Evolutionary conservation across 2,113 vertebrate genomes (phyloP), one percentile per base, ranked within the genome.

Genomic region (Alethe castanea): DNA sequence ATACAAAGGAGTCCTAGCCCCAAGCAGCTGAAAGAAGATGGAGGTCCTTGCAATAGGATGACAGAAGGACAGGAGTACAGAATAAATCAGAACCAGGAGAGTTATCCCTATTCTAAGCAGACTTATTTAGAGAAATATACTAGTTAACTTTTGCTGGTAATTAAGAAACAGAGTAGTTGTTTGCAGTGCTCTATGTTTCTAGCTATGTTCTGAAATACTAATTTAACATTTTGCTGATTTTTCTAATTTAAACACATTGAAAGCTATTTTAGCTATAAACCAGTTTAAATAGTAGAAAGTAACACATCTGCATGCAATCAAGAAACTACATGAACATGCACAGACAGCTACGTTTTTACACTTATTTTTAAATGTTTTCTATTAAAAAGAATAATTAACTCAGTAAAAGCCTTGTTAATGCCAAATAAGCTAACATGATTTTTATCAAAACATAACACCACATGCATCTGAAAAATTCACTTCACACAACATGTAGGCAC

Each of bases 381-480:
- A 61, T 25, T 67, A 31, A 90, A 84, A 76, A 54, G n/a, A 90
- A 35, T 36, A 83, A 88, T 72, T 90, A 59, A 90, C 59, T 70
- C 74, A 91, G 87, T 48, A 61, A 60, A 81, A 93, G 28, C 25
- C 13, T 89, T 22, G 17, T 91, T 95, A 70, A 85, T 59, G 53
- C 81, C 54, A 94, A 91, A 91, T 81, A 91, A 94, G 73, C 35
- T 38, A 95, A 92, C 9, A 50, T 13, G 53, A 53, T 70, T 62
- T 86, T 89, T 28, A 92, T 85, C 47, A 95, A 92, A 97, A 90
- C 94, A 95, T 92, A 96, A 96, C 94, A 97, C 89, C 83, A 89
- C 98, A 97, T 97, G 97, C 95, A 97, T 94, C 84, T 98, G 95
- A 97, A 97, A 97, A 97, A 95, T 84, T 97, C 96, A 98, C 97